Evolutionary conservation across 2,888 invertebrate genomes (phyloP).

Genomic region (Asteroscopus sphinx): DNA sequence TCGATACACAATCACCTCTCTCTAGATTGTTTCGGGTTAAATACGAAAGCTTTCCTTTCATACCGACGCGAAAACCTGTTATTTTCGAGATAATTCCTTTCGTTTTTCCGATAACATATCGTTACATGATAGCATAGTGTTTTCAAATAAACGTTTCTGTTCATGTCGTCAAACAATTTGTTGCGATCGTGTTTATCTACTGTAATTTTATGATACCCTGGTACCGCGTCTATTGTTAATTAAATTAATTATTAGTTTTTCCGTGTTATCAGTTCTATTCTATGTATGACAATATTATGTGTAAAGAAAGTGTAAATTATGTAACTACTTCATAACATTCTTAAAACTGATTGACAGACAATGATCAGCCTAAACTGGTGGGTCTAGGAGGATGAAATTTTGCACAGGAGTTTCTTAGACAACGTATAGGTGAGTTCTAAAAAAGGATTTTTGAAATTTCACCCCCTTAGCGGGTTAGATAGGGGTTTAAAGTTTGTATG

Average conservation of each 20-base stretch:
- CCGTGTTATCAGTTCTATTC: conserved; percentile 2
- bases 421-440: too few species aligned
- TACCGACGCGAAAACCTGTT: conserved; percentile 2
- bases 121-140: conserved; percentile 1
- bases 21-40: conserved; percentile 2
- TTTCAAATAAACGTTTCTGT: conserved; percentile 5
- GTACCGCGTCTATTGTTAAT: conserved; percentile 4
- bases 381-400: too few species aligned
- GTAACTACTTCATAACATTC: too few species aligned
- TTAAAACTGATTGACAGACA: too few species aligned
- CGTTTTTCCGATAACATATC: not conserved
- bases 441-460: too few species aligned
- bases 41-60: conserved; percentile 1
- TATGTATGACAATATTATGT: conserved; percentile 10
- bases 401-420: too few species aligned
- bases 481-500: too few species aligned
- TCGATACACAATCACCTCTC: conserved; percentile 2
- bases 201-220: conserved; percentile 6
- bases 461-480: too few species aligned
- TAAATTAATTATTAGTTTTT: too few species aligned
- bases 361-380: too few species aligned
- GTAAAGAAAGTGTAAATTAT: not conserved
- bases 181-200: not conserved
- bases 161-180: not conserved
- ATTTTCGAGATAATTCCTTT: conserved; percentile 13